Conservation (phyloP, 2,797 vertebrate genomes). For the Scyliorhinus canicula region DNA sequence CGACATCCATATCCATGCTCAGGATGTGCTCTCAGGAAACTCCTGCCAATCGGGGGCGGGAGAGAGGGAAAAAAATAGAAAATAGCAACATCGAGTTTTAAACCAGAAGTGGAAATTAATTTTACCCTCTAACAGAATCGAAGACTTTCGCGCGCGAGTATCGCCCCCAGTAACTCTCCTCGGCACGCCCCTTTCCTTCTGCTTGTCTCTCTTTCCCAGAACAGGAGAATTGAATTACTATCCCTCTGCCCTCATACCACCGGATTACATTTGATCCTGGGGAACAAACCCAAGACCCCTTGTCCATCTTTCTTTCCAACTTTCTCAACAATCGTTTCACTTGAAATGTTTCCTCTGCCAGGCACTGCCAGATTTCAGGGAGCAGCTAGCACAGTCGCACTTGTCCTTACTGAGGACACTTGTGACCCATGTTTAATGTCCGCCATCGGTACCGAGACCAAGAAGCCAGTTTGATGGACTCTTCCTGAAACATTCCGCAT, state of each 20-base stretch:
- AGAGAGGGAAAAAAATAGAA: no score
- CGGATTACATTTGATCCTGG: not conserved
- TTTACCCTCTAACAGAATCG: not conserved
- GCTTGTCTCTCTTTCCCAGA: not conserved
- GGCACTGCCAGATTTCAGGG: not conserved
- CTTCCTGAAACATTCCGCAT: not conserved
- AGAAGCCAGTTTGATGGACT: not conserved
- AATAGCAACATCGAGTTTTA: no score
- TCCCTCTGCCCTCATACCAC: not conserved
- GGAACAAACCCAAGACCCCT: not conserved
- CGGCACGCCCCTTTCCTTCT: not conserved
- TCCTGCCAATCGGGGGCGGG: no score
- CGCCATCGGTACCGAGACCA: not conserved
- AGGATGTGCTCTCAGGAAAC: no score
- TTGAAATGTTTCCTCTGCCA: not conserved
- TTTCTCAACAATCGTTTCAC: not conserved
- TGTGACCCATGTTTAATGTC: not conserved
- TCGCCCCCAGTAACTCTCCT: not conserved
- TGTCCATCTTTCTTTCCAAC: not conserved
- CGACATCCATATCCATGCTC: not conserved
- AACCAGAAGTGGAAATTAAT: not conserved
- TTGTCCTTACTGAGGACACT: not conserved
- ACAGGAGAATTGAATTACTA: not conserved
- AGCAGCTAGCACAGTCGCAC: not conserved
- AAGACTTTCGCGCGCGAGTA: no score